phyloP scores from a whole-genome alignment of 2,113 vertebrate genomes.

The Ovibos moschatus region DNA sequence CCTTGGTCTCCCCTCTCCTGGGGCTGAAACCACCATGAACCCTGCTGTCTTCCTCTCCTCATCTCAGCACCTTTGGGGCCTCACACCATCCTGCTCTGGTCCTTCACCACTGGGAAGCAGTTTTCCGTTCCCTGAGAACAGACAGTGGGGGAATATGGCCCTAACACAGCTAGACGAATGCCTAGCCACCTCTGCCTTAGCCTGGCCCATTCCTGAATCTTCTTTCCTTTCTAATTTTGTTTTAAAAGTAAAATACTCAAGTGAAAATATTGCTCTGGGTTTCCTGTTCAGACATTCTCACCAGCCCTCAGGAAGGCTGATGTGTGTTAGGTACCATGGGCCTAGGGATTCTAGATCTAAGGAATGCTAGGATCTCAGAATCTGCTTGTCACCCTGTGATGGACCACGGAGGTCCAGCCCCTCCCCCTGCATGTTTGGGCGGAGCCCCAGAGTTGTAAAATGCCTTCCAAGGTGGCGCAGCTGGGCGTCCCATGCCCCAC shows the following conservation, averaged over 20 bases:
- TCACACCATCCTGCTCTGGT: not conserved
- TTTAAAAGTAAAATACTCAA: not conserved
- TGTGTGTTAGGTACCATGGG: not conserved
- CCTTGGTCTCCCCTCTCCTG: not conserved
- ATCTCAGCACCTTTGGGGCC: not conserved
- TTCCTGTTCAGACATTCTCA: not conserved
- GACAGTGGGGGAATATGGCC: rapidly evolving
- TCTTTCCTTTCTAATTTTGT: not conserved
- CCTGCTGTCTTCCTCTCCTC: not conserved
- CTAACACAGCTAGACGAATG: too few species aligned
- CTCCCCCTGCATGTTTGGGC: not conserved
- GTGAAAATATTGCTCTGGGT: not conserved
- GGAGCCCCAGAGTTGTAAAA: rapidly evolving
- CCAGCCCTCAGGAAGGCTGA: not conserved
- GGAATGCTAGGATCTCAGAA: not conserved
- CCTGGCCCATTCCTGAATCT: not conserved
- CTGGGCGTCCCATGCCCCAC: not conserved
- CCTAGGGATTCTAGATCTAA: not conserved
- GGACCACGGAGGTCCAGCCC: rapidly evolving
- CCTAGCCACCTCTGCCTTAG: not conserved
- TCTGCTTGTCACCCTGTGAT: not conserved
- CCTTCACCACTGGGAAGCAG: not conserved
- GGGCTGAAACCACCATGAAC: not conserved
- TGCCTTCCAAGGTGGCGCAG: not conserved
- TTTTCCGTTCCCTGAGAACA: not conserved